These are phyloP conservation scores for Fratercula arctica DNA, from an alignment of 2,797 vertebrate species.

Conservation along the genomic window DNA sequence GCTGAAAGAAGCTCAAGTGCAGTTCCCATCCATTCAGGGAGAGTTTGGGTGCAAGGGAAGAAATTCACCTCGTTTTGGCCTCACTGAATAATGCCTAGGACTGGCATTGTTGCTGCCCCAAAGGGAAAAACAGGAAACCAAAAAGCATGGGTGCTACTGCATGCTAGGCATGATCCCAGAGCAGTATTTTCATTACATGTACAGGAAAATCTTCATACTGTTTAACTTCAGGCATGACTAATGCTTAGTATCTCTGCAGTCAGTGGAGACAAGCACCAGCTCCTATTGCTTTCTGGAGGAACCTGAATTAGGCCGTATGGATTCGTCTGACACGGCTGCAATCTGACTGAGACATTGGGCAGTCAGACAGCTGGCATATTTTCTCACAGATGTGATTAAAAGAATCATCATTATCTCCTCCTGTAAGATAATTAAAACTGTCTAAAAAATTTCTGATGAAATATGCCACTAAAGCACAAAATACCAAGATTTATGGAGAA, in stretches of 20 bases:
- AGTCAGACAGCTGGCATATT: neutral
- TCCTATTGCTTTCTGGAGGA: neutral
- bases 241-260: neutral
- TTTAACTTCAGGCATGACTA: neutral
- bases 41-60: neutral
- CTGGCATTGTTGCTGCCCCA: neutral
- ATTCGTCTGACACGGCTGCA: neutral
- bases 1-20: neutral
- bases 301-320: neutral
- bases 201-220: neutral
- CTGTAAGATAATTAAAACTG: neutral
- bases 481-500: neutral
- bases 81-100: neutral
- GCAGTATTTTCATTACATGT: neutral
- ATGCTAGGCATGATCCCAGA: neutral
- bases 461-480: neutral
- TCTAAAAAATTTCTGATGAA: neutral
- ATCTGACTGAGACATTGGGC: neutral
- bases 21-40: neutral
- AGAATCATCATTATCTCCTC: neutral
- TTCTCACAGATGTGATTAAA: slow-evolving; percentile 4
- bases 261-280: neutral
- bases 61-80: neutral
- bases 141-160: neutral
- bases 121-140: neutral